Conservation (phyloP, 2,888 invertebrate genomes). For the Parnassius orleans region DNA sequence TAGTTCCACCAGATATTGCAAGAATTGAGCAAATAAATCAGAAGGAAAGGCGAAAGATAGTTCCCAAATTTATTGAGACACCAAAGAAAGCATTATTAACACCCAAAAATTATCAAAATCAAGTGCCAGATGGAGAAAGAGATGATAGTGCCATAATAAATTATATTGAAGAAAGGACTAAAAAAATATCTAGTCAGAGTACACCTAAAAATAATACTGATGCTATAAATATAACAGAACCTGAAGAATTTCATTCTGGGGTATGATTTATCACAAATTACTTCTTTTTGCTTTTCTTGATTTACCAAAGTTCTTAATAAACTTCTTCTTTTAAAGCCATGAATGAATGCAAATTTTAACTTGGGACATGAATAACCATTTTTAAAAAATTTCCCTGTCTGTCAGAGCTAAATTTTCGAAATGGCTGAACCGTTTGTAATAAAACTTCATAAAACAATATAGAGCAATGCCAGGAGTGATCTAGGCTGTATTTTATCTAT, state of each 20-base stretch:
- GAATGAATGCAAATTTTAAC: no score
- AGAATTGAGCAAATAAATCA: slow-evolving; percentile 44
- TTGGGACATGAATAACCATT: no score
- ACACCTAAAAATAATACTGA: slow-evolving; percentile 45
- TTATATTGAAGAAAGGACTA: slow-evolving; percentile 37
- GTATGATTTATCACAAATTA: slow-evolving; percentile 38
- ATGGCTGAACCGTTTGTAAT: no score
- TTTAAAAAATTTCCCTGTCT: no score
- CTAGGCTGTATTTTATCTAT: no score
- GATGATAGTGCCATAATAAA: slow-evolving; percentile 43
- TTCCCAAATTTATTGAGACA: slow-evolving; percentile 45
- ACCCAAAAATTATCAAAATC: slow-evolving; percentile 38
- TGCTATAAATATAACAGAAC: slow-evolving; percentile 40
- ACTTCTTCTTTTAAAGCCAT: no score
- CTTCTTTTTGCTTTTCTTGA: background rate
- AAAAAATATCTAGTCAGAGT: slow-evolving; percentile 43
- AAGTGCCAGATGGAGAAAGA: slow-evolving; percentile 28
- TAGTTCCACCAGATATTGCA: slow-evolving; percentile 54
- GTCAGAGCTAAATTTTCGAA: no score
- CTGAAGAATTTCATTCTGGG: slow-evolving; percentile 55
- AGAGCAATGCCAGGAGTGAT: no score
- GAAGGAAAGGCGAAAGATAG: slow-evolving; percentile 48
- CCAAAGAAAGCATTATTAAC: slow-evolving; percentile 31
- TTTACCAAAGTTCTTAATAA: no score
- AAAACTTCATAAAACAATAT: no score